Conservation (phyloP, 1,140 invertebrate species). For the Subanguina moxae region DNA sequence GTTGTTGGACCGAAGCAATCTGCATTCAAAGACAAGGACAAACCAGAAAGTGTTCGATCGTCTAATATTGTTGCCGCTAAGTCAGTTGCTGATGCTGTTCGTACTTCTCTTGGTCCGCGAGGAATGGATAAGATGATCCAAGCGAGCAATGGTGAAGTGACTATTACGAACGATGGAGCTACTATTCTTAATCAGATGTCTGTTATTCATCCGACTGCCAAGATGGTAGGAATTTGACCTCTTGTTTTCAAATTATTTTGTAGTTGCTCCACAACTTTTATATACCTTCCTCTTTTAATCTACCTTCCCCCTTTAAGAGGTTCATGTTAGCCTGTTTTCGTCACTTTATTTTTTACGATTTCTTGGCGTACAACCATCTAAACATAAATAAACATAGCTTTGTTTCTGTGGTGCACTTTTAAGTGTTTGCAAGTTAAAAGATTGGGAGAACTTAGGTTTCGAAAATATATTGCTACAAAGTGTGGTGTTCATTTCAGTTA, state of each 20-base stretch:
- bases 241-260: conserved; percentile 20
- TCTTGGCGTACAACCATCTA: too few species aligned
- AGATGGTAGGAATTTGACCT: conserved; percentile 74
- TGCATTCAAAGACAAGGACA: conserved; percentile 22
- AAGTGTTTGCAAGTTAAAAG: too few species aligned
- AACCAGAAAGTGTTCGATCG: conserved; percentile 69
- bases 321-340: too few species aligned
- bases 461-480: too few species aligned
- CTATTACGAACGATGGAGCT: conserved; percentile 98
- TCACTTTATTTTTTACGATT: conserved; percentile 6
- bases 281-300: too few species aligned
- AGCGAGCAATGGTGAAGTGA: conserved; percentile 86
- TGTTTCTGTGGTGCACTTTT: too few species aligned
- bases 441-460: too few species aligned
- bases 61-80: conserved; percentile 97
- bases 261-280: neutral
- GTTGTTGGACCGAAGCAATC: neutral
- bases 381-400: too few species aligned
- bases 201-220: conserved; percentile 94
- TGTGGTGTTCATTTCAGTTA: neutral
- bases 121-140: conserved; percentile 99
- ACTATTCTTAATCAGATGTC: conserved; percentile 99
- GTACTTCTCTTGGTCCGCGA: conserved; percentile 91
- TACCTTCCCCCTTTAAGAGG: too few species aligned
- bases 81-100: conserved; percentile 95